Evolutionary conservation across 2,888 invertebrate genomes (phyloP), one percentile per base, ranked within the genome.

Genomic region (Parasteatoda lunata): DNA sequence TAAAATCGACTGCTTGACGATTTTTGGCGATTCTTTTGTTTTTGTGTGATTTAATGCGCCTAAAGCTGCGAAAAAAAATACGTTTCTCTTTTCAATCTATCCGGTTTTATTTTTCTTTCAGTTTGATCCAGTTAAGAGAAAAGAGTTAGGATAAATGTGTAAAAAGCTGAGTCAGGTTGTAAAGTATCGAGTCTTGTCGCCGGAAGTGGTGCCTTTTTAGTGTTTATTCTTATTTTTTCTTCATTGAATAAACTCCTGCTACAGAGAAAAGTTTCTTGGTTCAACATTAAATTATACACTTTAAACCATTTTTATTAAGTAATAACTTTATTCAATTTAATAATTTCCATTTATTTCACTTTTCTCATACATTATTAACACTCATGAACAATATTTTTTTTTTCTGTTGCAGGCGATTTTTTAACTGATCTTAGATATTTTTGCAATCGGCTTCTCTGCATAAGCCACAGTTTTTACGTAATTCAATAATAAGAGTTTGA

Each of bases 111-210:
- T n/a, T 59, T 59, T 59, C 59, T 13, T n/a, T 13, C 59, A 5
- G 59, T 13, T n/a, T 59, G 9, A 13, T 59, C 59, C 59, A 13
- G 9, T 59, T 59, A 59, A n/a, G 9, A 59, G 59, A 59, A 30
- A 59, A 59, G 9, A 75, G 54, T 81, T 68, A 75, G 69, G 68
- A 59, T 75, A 81, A 81, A 81, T 75, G 75, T 54, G 13, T 13
- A 45, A 80, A 72, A 66, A 52, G 73, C 81, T 81, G 81, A 81
- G 54, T 75, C 75, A 66, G 73, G 51, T 48, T 49, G 71, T 52
- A 80, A 75, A 47, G 68, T 81, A 68, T 75, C 75, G 11, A 59
- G 75, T 81, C 81, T 75, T 75, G 81, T 81, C 59, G 48, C 15
- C 11, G 9, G 30, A 30, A 45, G 52, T 45, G 45, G 80, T 71